Conservation (phyloP, 2,797 vertebrate genomes). For the Geotrypetes seraphini region DNA sequence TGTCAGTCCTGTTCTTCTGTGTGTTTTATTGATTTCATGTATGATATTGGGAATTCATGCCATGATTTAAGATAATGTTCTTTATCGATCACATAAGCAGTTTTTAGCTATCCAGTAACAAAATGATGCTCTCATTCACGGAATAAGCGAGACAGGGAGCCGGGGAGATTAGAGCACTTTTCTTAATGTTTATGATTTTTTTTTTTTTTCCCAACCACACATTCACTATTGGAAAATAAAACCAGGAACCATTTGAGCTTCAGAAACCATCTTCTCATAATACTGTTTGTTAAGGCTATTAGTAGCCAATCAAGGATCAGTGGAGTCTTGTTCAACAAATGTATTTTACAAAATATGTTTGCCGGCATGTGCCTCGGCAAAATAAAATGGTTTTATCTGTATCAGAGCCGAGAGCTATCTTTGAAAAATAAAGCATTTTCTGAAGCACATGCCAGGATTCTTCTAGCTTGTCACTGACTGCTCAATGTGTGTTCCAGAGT, state of each 20-base stretch:
- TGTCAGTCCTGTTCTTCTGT: constrained; percentile 72
- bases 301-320: constrained; percentile 54
- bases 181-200: constrained; percentile 43
- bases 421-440: no score
- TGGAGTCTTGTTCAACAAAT: constrained; percentile 43
- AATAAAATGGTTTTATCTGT: no score
- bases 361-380: constrained; percentile 36
- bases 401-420: no score
- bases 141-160: constrained; percentile 72
- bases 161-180: constrained; percentile 48
- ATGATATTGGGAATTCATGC: constrained; percentile 86
- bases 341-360: constrained; percentile 43
- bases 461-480: no score
- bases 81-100: constrained; percentile 94
- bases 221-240: constrained; percentile 50
- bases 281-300: constrained; percentile 59
- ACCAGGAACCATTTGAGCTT: constrained; percentile 47
- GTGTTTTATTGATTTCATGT: constrained; percentile 91
- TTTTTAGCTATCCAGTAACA: constrained; percentile 85
- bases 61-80: constrained; percentile 94
- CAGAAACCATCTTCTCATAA: constrained; percentile 52
- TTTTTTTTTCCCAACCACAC: constrained; percentile 28
- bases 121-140: constrained; percentile 79
- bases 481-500: no score
- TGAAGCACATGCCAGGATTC: no score